Evolutionary conservation across 1,140 invertebrate species (phyloP), one percentile per base, ranked within the genome.

Genomic region (Gryon sp.): DNA sequence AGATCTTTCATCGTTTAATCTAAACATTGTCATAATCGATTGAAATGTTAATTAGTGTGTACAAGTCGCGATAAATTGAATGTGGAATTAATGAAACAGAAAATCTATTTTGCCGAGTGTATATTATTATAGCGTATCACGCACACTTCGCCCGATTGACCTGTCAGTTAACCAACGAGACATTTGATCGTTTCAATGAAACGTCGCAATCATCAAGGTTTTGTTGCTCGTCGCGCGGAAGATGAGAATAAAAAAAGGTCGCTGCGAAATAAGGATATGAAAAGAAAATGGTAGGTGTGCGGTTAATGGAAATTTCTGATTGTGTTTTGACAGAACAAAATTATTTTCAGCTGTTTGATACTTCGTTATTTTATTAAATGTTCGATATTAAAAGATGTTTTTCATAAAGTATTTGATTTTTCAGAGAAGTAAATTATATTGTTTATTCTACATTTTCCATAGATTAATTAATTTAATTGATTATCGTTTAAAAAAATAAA

Each of bases 1-100:
- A 59, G 32, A 45, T 53, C 52, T 60, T 53, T 55, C 40, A 20
- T 59, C 60, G 24, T 60, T 45, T 32, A 22, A 40, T 36, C 30
- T 41, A 41, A 46, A 65, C 40, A 65, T 52, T 76, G 48, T 68
- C 68, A 68, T 50, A 55, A 57, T 36, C 45, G 53, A 73, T 32
- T 77, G 50, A 77, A 68, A 70, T 65, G 55, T 68, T 72, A 68
- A 77, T 76, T 65, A 59, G 30, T 20, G 22, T 14, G 9, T 43
- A 38, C 55, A 16, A 40, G 40, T 57, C 15, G 46, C n/a, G 14
- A 1, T 48, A 48, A 59, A 62, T 60, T 69, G 68, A 65, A 50
- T 45, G 40, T 9, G 12, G 38, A 65, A 78, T 70, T 69, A 70
- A 78, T 73, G 43, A 59, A 73, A 74, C 43, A 57, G 57, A 74